These are phyloP conservation scores for Percina caprodes DNA, from an alignment of 2,113 vertebrate genomes.

Conservation along the genomic window DNA sequence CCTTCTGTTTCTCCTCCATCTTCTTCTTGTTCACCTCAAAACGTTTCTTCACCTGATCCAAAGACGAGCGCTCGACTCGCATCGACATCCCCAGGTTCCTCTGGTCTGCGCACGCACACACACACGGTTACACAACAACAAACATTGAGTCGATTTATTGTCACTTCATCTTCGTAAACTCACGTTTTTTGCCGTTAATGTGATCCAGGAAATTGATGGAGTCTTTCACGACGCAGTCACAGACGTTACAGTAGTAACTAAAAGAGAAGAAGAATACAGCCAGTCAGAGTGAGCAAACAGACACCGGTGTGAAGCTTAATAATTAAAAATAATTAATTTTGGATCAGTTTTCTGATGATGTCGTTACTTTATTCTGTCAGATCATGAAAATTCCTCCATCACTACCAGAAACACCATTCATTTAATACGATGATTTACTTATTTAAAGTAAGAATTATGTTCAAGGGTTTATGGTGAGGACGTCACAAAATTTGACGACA, in stretches of 20 bases:
- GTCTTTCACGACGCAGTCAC: constrained; percentile 99
- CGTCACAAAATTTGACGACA: too few species aligned
- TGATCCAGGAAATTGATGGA: constrained; percentile 99
- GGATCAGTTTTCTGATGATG: too few species aligned
- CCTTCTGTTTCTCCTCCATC: constrained; percentile 98
- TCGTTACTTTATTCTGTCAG: too few species aligned
- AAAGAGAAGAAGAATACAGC: constrained; percentile 8
- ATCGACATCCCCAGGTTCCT: constrained; percentile 99
- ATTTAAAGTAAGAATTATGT: too few species aligned
- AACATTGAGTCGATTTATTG: neutral
- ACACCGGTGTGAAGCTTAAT: too few species aligned
- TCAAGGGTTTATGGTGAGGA: too few species aligned
- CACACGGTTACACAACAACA: neutral
- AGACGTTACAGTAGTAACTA: constrained; percentile 98
- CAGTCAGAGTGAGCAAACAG: constrained; percentile 8
- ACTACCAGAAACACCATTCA: too few species aligned
- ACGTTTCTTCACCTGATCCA: constrained; percentile 98
- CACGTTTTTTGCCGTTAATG: constrained; percentile 99
- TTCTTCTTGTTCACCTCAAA: constrained; percentile 99
- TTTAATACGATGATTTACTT: too few species aligned
- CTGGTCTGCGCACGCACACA: constrained; percentile 86
- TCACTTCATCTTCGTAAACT: constrained; percentile 62
- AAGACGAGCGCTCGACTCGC: constrained; percentile 95
- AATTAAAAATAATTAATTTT: too few species aligned
- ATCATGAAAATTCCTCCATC: too few species aligned